Evolutionary conservation across 2,797 vertebrate species (phyloP), one percentile per base, ranked within the genome.

Genomic region (Enoplosus armatus): DNA sequence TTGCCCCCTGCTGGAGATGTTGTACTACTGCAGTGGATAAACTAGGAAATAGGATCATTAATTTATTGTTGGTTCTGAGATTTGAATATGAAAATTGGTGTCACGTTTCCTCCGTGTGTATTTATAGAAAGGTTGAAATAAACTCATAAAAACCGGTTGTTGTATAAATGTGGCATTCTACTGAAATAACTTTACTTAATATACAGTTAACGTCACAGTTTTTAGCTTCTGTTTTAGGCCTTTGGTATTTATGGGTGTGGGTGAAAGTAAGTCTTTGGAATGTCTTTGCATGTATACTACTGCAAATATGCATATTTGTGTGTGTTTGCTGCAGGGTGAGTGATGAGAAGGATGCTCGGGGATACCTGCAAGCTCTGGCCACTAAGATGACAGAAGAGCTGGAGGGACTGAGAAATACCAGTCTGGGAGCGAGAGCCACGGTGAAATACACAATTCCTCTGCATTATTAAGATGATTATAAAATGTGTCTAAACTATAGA

Each of bases 341-440:
- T 10, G 98, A 99, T 91, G 98, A 99, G 90, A 99, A 99, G 86
- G 98, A 99, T 79, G 98, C 98, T 18, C 95, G 98, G 48, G 98
- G 98, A 2, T 99, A 99, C 89, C 97, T 99, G 77, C 98, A 99
- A 93, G 98, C 98, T 59, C 93, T 99, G 89, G 98, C 98, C 78
- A 99, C 97, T 24, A 99, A 99, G 93, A 99, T 99, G 98, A 99
- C 98, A 0, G 98, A 99, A 83, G 98, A 99, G 88, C 91, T 99
- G 87, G 98, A 99, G 81, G 96, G 97, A 11, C 92, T 99, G 86
- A 96, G 97, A 72, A 99, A 96, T 92, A 97, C 97, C 92, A 99
- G 97, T 87, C 91, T 99, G 79, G 98, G 98, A 84, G 95, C 97
- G 58, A 96, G 97, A 93, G 96, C 97, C 86, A 99, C 97, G 79